Base-by-base conservation (phyloP, 1,140 invertebrate genomes). In the Drosophila navojoa region DNA sequence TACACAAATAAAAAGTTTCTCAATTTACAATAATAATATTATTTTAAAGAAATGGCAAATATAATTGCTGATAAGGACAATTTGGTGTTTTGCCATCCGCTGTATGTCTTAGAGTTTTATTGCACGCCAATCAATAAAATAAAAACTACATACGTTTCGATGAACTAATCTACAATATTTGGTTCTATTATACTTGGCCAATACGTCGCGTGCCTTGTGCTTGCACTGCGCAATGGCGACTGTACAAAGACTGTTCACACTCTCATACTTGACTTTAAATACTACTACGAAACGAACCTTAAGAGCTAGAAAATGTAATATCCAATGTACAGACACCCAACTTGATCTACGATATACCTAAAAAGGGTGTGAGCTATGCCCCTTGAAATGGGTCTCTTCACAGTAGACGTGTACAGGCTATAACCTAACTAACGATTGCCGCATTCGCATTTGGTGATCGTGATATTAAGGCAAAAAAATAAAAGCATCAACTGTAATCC, bases 121-220 rank as follows among this genome's bases (percentile, higher is more conserved):
- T 81, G 62, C 71, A 60, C 68, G 61, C 71, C 53, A 81, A 73
- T 78, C 81, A 79, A 77, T 81, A 76, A 75, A 86, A 55, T 82
- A 79, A 89, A 53, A 76, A 73, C 84, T 87, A 86, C 71, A 73
- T 68, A 73, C 64, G 49, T 50, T 50, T 55, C 35, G 42, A 61
- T 64, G 54, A 71, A 77, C 76, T 87, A 87, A 79, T 61, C 79
- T 89, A 79, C 63, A 89, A 87, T 87, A 87, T 87, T 87, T 87
- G 82, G 82, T 87, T 77, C 82, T 72, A 87, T 77, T 89, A 77
- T 71, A 82, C 79, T 74, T 76, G 76, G 52, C 79, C 79, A 76
- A 81, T 73, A 76, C 76, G 54, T 57, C 60, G 72, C 57, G 53
- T 82, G 73, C 79, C 66, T 44, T 27, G 54, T 42, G 57, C 55